Evolutionary conservation across 2,113 vertebrate species (phyloP).

Genomic region (Oceanites oceanicus): DNA sequence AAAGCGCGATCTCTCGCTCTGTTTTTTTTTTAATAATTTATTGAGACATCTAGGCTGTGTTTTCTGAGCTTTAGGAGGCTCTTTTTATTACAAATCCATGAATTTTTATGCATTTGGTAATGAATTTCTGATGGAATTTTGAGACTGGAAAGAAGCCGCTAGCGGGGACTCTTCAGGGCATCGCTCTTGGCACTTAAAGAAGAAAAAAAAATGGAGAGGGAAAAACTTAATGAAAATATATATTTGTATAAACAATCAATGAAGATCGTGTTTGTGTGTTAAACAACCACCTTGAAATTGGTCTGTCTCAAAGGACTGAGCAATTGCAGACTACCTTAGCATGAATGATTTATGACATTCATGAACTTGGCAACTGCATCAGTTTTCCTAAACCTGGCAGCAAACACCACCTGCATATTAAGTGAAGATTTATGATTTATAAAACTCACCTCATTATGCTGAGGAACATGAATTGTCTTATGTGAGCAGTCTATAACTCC

Average conservation of each 20-base stretch:
- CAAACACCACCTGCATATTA: constrained; percentile 75
- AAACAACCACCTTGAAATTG: constrained; percentile 79
- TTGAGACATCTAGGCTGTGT: constrained; percentile 51
- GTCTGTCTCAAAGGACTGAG: constrained; percentile 71
- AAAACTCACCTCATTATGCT: constrained; percentile 78
- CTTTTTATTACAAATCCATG: constrained; percentile 46
- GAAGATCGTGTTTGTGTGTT: constrained; percentile 69
- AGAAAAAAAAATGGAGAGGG: neutral
- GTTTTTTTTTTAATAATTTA: constrained; percentile 58
- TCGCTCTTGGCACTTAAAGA: neutral
- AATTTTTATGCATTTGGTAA: constrained; percentile 56
- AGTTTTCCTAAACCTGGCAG: constrained; percentile 76
- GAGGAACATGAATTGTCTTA: constrained; percentile 76
- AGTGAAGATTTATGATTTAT: constrained; percentile 78
- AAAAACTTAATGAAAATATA: constrained; percentile 59
- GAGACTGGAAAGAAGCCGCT: constrained; percentile 40
- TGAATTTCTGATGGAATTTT: constrained; percentile 64
- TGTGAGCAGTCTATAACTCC: constrained; percentile 75
- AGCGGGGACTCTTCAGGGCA: neutral
- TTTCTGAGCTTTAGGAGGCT: constrained; percentile 57
- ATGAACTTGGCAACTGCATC: constrained; percentile 74
- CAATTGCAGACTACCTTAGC: constrained; percentile 69
- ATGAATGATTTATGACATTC: constrained; percentile 80
- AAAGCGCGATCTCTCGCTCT: neutral
- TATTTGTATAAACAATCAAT: constrained; percentile 75